Base-by-base conservation (phyloP, 2,113 vertebrate species). In the Scomber colias region DNA sequence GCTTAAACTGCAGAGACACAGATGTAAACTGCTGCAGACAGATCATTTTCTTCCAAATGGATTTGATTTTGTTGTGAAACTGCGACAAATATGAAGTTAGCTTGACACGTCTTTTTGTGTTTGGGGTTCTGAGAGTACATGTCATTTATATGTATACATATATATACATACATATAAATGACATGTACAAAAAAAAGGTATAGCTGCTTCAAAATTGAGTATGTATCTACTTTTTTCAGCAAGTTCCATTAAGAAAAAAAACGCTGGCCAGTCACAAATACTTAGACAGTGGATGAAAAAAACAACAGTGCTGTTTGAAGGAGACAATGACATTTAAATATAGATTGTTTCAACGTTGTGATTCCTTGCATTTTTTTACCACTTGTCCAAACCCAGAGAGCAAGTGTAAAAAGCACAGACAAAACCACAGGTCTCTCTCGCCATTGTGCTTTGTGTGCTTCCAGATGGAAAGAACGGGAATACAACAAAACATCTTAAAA, bases 381-480 rank as follows among this genome's bases (percentile, higher is more conserved):
- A 55, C 87, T 81, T 80, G 60, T 88, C 85, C 92, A 92, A 94
- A 93, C 90, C 87, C 81, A 90, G 83, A 85, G 66, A 91, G 92
- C 85, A 91, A 90, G 85, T 89, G 87, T 80, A 86, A 88, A 89
- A 84, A 81, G 81, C 84, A 83, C 77, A 85, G 78, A 87, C 81
- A 76, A 87, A 92, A 88, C 88, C 91, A 89, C 89, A 91, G 70
- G 82, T 84, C 84, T 77, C 93, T 93, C 96, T 87, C 66, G 68
- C 91, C 69, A 90, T 97, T 97, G 96, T 97, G 95, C 96, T 93
- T 94, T 86, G 83, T 82, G 69, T 70, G 75, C 55, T 63, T 84
- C 77, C 77, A 79, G 71, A 87, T 82, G 84, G 73, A 87, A 77
- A 75, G 68, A 81, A 83, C 62, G 84, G 63, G 17, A 60, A 73